Percentiles rank a stretch among this genome's conserved stretches.
These are phyloP conservation scores for Kryptolebias marmoratus DNA, from an alignment of 2,113 vertebrate species.

Conservation along the genomic window DNA sequence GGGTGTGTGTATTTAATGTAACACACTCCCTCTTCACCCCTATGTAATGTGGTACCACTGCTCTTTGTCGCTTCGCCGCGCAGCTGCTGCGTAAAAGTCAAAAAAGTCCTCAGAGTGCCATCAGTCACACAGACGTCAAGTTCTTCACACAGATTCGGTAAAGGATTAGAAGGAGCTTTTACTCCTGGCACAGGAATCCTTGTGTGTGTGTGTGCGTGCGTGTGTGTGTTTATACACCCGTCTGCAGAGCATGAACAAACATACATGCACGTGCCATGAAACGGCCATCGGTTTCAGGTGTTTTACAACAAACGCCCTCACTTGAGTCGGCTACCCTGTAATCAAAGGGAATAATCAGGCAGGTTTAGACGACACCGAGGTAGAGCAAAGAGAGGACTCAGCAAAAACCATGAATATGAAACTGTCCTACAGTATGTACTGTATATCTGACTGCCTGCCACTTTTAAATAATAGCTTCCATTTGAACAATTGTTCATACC, in stretches of 20 bases:
- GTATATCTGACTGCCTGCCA: slow-evolving; percentile 40
- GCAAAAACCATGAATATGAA: slow-evolving; percentile 39
- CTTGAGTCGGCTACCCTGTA: slow-evolving; percentile 40
- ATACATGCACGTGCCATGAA: slow-evolving; percentile 7
- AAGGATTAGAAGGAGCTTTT: slow-evolving; percentile 36
- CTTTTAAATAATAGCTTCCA: background rate
- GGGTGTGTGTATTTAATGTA: slow-evolving; percentile 26
- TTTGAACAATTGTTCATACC: background rate
- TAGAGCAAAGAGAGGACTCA: slow-evolving; percentile 12
- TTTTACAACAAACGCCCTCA: background rate
- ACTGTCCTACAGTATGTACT: slow-evolving; percentile 40
- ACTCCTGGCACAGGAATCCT: slow-evolving; percentile 43
- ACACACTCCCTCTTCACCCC: slow-evolving; percentile 30
- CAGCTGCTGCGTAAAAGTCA: slow-evolving; percentile 62
- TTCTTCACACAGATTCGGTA: slow-evolving; percentile 38
- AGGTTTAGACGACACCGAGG: slow-evolving; percentile 59
- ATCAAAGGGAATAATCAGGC: slow-evolving; percentile 69
- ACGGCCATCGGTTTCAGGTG: background rate
- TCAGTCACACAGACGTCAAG: slow-evolving; percentile 60
- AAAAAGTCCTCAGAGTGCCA: slow-evolving; percentile 52
- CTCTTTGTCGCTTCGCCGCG: slow-evolving; percentile 55
- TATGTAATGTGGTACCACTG: slow-evolving; percentile 42
- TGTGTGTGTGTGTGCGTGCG: background rate
- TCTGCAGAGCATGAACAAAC: background rate
- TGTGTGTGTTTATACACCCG: background rate